A percentile compares a stretch with the other conserved stretches of the same genome.
phyloP scores from a whole-genome alignment of 2,888 invertebrate genomes.

The Iphiclides podalirius region DNA sequence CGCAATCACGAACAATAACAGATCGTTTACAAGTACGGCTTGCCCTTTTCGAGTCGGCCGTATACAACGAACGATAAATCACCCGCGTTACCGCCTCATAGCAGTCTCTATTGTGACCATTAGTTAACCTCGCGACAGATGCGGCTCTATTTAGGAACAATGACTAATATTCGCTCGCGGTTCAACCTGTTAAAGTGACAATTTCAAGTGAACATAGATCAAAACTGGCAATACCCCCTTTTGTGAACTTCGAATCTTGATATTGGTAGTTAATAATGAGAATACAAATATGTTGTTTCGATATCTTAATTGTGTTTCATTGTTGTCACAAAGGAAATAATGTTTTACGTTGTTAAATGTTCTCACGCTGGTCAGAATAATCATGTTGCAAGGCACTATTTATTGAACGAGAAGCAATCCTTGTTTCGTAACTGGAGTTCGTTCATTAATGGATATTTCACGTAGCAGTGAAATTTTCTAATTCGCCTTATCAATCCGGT shows the following conservation, averaged over 20 bases:
- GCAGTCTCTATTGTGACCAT: slow-evolving; percentile 54
- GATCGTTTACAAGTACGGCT: slow-evolving; percentile 17
- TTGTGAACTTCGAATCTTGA: too few relatives aligned
- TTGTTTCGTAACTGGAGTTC: slow-evolving; percentile 8
- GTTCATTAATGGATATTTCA: slow-evolving; percentile 1
- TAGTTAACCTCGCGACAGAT: slow-evolving; percentile 67
- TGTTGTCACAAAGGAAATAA: too few relatives aligned
- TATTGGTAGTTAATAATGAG: too few relatives aligned
- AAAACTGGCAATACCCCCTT: neutral
- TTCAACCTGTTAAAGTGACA: neutral
- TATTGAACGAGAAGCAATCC: neutral
- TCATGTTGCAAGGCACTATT: too few relatives aligned
- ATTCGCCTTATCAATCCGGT: slow-evolving; percentile 13
- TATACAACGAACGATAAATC: slow-evolving; percentile 32
- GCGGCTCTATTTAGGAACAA: slow-evolving; percentile 46
- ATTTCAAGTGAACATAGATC: neutral
- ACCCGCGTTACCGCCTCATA: slow-evolving; percentile 56
- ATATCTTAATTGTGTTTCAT: too few relatives aligned
- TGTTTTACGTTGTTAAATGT: too few relatives aligned
- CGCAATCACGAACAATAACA: slow-evolving; percentile 18
- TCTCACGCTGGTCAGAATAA: too few relatives aligned
- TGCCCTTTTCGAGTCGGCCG: slow-evolving; percentile 35
- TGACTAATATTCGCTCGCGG: slow-evolving; percentile 19
- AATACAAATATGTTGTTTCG: too few relatives aligned
- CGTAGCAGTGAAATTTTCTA: slow-evolving; percentile 15